Percentiles rank a stretch among this genome's conserved stretches.
Conservation (phyloP, 2,797 vertebrate genomes). For the Leuciscus waleckii region DNA sequence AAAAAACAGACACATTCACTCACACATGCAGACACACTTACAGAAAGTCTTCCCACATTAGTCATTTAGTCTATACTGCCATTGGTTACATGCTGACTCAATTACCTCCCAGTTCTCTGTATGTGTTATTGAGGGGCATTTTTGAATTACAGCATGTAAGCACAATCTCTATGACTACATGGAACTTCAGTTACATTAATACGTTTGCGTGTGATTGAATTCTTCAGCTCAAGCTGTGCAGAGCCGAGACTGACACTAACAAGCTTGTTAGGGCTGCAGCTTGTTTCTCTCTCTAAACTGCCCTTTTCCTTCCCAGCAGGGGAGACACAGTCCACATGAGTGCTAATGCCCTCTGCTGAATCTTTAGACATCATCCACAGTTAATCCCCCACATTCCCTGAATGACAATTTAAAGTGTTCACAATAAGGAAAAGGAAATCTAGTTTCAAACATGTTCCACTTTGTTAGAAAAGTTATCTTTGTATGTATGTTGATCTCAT, state of each 20-base stretch:
- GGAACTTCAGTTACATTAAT: constrained; percentile 70
- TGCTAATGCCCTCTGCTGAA: constrained; percentile 18
- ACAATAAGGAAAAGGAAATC: neutral
- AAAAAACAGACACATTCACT: neutral
- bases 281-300: constrained; percentile 18
- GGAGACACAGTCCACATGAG: constrained; percentile 30
- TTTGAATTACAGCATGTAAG: constrained; percentile 65
- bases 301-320: constrained; percentile 37
- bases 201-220: constrained; percentile 68
- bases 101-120: constrained; percentile 64
- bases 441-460: neutral
- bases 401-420: neutral
- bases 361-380: neutral
- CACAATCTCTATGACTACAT: constrained; percentile 68
- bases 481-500: neutral
- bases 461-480: neutral
- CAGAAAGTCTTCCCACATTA: constrained; percentile 11
- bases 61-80: neutral
- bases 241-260: constrained; percentile 70
- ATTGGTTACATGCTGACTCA: constrained; percentile 64
- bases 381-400: neutral
- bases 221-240: constrained; percentile 50
- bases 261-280: constrained; percentile 72
- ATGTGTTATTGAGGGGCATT: constrained; percentile 57
- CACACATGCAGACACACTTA: neutral